Conservation (phyloP, 2,888 invertebrate genomes). For the Taphrorychus bicolor region DNA sequence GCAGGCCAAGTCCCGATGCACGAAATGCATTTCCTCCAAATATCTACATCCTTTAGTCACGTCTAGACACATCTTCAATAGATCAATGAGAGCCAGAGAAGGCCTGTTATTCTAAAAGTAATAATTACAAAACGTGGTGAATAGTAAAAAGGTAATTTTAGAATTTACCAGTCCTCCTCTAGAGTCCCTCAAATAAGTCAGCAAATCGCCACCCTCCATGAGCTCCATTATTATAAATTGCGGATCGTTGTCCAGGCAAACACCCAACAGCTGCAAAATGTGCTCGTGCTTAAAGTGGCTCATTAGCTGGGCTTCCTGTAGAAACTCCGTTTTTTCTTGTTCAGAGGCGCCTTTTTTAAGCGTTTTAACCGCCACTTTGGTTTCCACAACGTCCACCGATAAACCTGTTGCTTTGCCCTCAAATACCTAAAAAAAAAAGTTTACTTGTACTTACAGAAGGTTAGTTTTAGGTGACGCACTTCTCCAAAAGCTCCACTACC, state of each 20-base stretch:
- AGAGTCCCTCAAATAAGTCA: slow-evolving; percentile 87
- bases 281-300: slow-evolving; percentile 97
- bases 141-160: neutral
- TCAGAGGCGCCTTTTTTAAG: slow-evolving; percentile 90
- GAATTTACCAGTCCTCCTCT: slow-evolving; percentile 73
- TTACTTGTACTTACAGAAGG: neutral
- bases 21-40: slow-evolving; percentile 96
- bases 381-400: slow-evolving; percentile 65
- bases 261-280: slow-evolving; percentile 90
- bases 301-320: slow-evolving; percentile 97
- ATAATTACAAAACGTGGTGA: neutral
- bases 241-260: slow-evolving; percentile 93
- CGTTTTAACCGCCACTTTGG: slow-evolving; percentile 94
- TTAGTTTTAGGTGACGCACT: slow-evolving; percentile 55
- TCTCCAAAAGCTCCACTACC: slow-evolving; percentile 98
- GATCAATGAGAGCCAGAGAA: slow-evolving; percentile 79
- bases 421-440: slow-evolving; percentile 63
- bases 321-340: slow-evolving; percentile 89
- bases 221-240: slow-evolving; percentile 95
- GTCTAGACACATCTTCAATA: slow-evolving; percentile 93
- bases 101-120: slow-evolving; percentile 53
- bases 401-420: slow-evolving; percentile 77
- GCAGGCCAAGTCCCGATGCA: slow-evolving; percentile 95
- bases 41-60: slow-evolving; percentile 96
- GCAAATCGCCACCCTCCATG: slow-evolving; percentile 96